Evolutionary conservation across 2,113 vertebrate species (phyloP).

Genomic region (Atrichornis clamosus): DNA sequence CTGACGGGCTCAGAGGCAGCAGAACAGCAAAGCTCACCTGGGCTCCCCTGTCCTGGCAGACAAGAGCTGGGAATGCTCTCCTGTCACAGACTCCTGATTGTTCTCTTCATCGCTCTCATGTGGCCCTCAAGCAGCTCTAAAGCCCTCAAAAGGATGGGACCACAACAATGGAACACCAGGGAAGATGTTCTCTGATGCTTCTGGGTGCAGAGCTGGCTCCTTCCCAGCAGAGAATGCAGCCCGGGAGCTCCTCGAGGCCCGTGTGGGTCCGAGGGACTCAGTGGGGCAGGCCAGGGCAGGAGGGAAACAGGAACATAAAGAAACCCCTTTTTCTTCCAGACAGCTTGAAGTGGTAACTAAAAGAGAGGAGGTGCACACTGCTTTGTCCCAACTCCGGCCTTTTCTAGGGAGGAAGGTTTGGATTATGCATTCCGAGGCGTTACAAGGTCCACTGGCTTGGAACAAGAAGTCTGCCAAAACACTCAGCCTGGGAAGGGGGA

Average conservation of each 20-base stretch:
- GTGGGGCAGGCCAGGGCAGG: no score
- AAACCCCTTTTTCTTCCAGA: not conserved
- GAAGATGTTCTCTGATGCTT: not conserved
- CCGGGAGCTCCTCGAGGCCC: not conserved
- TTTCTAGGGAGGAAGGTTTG: not conserved
- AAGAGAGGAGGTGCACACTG: not conserved
- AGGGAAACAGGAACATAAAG: not conserved
- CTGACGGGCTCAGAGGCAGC: not conserved
- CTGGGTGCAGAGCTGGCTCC: not conserved
- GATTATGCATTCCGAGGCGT: conserved; percentile 8
- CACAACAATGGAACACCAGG: not conserved
- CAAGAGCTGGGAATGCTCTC: not conserved
- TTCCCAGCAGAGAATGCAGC: not conserved
- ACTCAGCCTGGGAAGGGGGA: not conserved
- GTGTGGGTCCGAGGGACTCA: not conserved
- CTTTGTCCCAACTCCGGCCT: not conserved
- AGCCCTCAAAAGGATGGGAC: not conserved
- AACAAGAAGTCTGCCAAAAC: conserved; percentile 56
- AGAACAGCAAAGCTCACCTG: not conserved
- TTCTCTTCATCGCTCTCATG: fast-evolving
- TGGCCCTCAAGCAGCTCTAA: not conserved
- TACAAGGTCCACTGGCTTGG: conserved; percentile 58
- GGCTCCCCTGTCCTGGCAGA: not conserved
- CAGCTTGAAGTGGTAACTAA: not conserved
- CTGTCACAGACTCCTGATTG: not conserved